Evolutionary conservation across 1,140 invertebrate species (phyloP), one percentile per base, ranked within the genome.

Genomic region (Galendromus occidentalis): DNA sequence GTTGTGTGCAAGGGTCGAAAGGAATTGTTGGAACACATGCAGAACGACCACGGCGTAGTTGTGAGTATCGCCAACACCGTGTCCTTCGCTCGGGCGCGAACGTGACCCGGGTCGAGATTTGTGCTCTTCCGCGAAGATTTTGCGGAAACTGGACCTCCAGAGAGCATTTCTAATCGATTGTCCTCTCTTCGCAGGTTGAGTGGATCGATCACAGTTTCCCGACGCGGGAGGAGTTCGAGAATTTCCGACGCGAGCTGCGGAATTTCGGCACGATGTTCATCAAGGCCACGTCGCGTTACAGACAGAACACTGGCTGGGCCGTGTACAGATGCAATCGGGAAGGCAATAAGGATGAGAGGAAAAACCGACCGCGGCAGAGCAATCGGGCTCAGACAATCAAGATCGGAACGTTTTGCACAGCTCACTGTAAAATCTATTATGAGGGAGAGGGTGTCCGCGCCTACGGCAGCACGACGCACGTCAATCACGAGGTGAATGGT

Each of bases 281-380:
- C 33, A 59, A 59, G 25, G 51, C 51, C 4, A 59, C 51, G 20
- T 59, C 51, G 14, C 14, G 51, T 17, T 59, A 59, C 33, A 14
- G 33, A 59, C 51, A 59, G 22, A 33, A 25, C 33, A 33, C 33
- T 14, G 51, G 51, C 25, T 59, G 51, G 51, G 51, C 51, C 20
- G 51, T 59, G 25, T 59, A 59, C 20, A 25, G 51, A 25, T 59
- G 51, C 51, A 59, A 59, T 59, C 51, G 51, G 33, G 51, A 59
- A 22, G 51, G 51, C 17, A 59, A 59, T 59, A 59, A 59, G 51
- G 51, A 59, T 33, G 51, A 59, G 25, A 17, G 51, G 9, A 59
- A 59, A 9, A 59, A 59, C 25, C 51, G 51, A 25, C 51, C 51
- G 25, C 51, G 51, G 9, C 33, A 25, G 22, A 33, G 51, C 22